Evolutionary conservation across 2,888 invertebrate species (phyloP).

Genomic region (Dione vanillae): DNA sequence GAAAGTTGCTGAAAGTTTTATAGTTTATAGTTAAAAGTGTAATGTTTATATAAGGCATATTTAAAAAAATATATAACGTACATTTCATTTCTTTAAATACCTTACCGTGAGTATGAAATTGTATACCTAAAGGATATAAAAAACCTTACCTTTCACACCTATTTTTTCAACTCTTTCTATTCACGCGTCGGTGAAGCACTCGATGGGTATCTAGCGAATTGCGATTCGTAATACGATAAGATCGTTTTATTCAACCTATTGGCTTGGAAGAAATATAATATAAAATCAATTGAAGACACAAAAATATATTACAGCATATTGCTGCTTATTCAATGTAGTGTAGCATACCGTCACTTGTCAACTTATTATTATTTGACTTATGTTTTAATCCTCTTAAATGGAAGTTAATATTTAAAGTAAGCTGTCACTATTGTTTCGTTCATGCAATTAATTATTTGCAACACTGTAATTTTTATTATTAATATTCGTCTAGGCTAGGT

Average conservation of each 20-base stretch:
- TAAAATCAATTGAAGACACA: constrained; percentile 50
- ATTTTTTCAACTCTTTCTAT: constrained; percentile 30
- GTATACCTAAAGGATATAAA: background rate
- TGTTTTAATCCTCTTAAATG: too few species aligned
- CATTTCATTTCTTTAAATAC: background rate
- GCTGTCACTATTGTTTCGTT: background rate
- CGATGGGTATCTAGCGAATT: constrained; percentile 41
- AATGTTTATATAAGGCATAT: too few species aligned
- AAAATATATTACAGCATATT: constrained; percentile 39
- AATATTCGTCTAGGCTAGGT: background rate
- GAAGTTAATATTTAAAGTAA: background rate
- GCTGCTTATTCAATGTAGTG: constrained; percentile 9
- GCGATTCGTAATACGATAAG: constrained; percentile 44
- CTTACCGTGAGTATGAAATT: constrained; percentile 6
- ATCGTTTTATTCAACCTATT: constrained; percentile 48
- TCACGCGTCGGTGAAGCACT: constrained; percentile 36
- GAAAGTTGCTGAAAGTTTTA: too few species aligned
- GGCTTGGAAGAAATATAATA: constrained; percentile 51
- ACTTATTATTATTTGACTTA: background rate
- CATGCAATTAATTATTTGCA: too few species aligned
- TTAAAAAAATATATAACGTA: background rate
- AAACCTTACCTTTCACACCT: constrained; percentile 11
- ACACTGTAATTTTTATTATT: background rate
- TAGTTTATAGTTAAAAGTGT: too few species aligned
- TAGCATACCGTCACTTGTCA: background rate